These are phyloP conservation scores for Argyresthia albistria DNA, from an alignment of 2,888 invertebrate genomes.

Conservation along the genomic window DNA sequence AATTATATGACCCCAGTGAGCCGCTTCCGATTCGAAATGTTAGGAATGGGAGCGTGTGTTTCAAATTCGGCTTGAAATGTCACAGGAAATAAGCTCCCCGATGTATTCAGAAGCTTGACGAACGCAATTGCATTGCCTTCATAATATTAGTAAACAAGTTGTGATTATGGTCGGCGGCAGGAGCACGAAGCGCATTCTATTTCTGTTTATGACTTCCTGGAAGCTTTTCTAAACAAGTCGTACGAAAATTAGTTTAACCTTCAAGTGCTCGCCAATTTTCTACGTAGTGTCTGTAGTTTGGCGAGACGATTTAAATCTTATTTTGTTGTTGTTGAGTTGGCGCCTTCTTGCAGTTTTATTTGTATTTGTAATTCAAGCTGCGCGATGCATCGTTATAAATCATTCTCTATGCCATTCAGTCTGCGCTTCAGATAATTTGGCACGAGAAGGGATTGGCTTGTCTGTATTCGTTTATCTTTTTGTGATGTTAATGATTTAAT, in stretches of 20 bases:
- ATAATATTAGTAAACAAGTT: slow-evolving; percentile 1
- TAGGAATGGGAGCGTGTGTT: neutral
- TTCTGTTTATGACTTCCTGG: slow-evolving; percentile 4
- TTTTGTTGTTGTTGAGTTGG: neutral
- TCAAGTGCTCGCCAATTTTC: slow-evolving; percentile 42
- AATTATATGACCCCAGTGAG: slow-evolving; percentile 20
- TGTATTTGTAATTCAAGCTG: slow-evolving; percentile 8
- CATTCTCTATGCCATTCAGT: slow-evolving; percentile 13
- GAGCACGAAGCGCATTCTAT: neutral
- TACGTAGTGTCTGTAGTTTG: slow-evolving; percentile 27
- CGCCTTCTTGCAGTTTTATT: neutral
- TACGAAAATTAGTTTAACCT: slow-evolving; percentile 40
- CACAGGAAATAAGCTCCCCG: neutral
- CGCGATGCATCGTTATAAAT: slow-evolving; percentile 42
- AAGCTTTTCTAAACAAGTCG: neutral
- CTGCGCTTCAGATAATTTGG: too few relatives aligned
- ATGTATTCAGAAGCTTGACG: too few relatives aligned
- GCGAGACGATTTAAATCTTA: slow-evolving; percentile 38
- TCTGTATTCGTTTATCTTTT: too few relatives aligned
- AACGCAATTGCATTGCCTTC: neutral
- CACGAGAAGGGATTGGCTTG: too few relatives aligned
- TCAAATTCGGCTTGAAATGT: too few relatives aligned
- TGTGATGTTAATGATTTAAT: too few relatives aligned
- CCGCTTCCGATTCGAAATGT: neutral
- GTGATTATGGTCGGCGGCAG: neutral